A percentile compares a stretch with the other conserved stretches of the same genome.
These are phyloP conservation scores for Pyrgus malvae DNA, from an alignment of 2,888 invertebrate genomes.

Conservation along the genomic window DNA sequence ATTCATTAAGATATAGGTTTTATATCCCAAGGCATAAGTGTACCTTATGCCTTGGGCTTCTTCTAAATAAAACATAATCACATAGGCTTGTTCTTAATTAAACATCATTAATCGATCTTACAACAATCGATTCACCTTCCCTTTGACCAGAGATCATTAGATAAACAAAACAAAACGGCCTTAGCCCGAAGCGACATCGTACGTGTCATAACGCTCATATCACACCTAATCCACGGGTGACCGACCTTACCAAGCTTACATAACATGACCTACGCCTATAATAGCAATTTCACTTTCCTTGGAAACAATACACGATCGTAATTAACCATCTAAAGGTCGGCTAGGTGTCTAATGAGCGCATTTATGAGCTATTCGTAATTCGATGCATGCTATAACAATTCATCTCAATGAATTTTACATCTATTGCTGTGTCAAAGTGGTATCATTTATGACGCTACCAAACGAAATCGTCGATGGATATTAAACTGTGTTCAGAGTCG, in stretches of 20 bases:
- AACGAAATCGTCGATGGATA: background rate
- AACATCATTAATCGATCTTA: no score
- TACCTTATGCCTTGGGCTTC: no score
- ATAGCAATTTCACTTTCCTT: slow-evolving; percentile 53
- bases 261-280: slow-evolving; percentile 28
- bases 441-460: background rate
- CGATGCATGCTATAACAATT: slow-evolving; percentile 18
- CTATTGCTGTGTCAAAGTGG: background rate
- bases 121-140: background rate
- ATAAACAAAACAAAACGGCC: slow-evolving; percentile 3
- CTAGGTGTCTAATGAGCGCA: slow-evolving; percentile 37
- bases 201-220: slow-evolving; percentile 1
- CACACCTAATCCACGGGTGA: slow-evolving; percentile 17
- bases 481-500: background rate
- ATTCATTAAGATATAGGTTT: no score
- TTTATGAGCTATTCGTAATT: slow-evolving; percentile 28
- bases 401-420: background rate
- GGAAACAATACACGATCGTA: slow-evolving; percentile 44
- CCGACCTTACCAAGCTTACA: slow-evolving; percentile 20
- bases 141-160: background rate
- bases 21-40: no score
- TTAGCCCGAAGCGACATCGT: no score
- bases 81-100: no score
- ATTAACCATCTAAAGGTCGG: slow-evolving; percentile 38
- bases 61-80: no score